Evolutionary conservation across 2,113 vertebrate genomes (phyloP).

Genomic region (Anthoscopus minutus): DNA sequence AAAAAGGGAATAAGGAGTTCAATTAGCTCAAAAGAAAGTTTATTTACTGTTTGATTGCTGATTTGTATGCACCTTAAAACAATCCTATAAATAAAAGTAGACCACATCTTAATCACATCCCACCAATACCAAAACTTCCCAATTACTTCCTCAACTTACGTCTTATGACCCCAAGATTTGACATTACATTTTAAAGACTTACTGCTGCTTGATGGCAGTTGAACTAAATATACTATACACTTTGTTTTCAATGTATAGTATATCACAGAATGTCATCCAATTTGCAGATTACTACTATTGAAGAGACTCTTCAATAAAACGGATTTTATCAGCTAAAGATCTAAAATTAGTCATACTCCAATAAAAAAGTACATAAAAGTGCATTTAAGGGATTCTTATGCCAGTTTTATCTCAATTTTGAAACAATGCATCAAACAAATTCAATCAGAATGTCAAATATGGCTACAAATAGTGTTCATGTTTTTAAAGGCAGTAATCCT

Average conservation of each 20-base stretch:
- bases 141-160: constrained; percentile 27
- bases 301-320: constrained; percentile 62
- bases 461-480: constrained; percentile 63
- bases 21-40: constrained; percentile 46
- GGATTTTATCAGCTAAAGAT: constrained; percentile 62
- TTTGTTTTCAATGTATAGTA: constrained; percentile 32
- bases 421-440: constrained; percentile 68
- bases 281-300: constrained; percentile 43
- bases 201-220: constrained; percentile 45
- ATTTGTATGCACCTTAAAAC: constrained; percentile 56
- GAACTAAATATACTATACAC: constrained; percentile 20
- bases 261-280: neutral
- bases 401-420: constrained; percentile 67
- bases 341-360: constrained; percentile 71
- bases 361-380: constrained; percentile 78
- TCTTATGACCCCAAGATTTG: constrained; percentile 20
- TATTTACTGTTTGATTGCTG: constrained; percentile 23
- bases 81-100: constrained; percentile 56
- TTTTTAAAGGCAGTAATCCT: constrained; percentile 68
- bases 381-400: constrained; percentile 69
- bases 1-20: constrained; percentile 29
- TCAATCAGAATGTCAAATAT: constrained; percentile 63
- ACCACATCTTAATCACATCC: constrained; percentile 49
- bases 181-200: constrained; percentile 38
- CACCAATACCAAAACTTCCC: constrained; percentile 45